Conservation (phyloP, 2,888 invertebrate species). For the Plagodis dolabraria region DNA sequence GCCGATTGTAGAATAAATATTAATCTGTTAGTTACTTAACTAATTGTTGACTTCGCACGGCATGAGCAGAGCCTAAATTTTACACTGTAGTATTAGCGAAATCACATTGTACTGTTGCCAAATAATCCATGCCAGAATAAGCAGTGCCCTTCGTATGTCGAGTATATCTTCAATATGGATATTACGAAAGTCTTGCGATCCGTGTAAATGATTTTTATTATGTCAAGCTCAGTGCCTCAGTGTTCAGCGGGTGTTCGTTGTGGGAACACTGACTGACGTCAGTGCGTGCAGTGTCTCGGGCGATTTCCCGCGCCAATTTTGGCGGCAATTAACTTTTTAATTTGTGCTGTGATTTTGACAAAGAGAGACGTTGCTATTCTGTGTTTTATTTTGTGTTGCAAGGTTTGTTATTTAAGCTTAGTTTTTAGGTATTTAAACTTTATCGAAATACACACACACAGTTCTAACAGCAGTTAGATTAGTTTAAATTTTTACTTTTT, state of each 20-base stretch:
- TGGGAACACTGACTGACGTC: slow-evolving; percentile 42
- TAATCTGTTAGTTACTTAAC: no score
- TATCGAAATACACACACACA: no score
- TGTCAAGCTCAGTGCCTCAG: slow-evolving; percentile 57
- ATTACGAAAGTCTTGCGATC: slow-evolving; percentile 63
- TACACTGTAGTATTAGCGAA: slow-evolving; percentile 45
- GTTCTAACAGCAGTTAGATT: no score
- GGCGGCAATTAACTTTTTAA: slow-evolving; percentile 30
- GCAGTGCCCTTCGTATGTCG: slow-evolving; percentile 54
- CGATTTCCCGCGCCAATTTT: slow-evolving; percentile 35
- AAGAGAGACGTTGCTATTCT: slow-evolving; percentile 1
- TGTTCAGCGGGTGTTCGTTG: slow-evolving; percentile 57
- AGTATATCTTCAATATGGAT: slow-evolving; percentile 48
- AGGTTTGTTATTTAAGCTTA: slow-evolving; percentile 12
- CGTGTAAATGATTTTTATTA: slow-evolving; percentile 70
- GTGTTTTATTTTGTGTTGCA: slow-evolving; percentile 5
- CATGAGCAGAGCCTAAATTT: no score
- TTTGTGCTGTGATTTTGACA: slow-evolving; percentile 19
- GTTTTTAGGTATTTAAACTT: no score
- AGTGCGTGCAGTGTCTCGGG: slow-evolving; percentile 2
- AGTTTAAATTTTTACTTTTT: no score
- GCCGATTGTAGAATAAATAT: no score
- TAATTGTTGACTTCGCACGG: no score
- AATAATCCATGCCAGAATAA: slow-evolving; percentile 57
- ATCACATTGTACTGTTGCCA: slow-evolving; percentile 55